These are phyloP conservation scores for Gibbula magus DNA, from an alignment of 2,888 invertebrate species.

Conservation along the genomic window DNA sequence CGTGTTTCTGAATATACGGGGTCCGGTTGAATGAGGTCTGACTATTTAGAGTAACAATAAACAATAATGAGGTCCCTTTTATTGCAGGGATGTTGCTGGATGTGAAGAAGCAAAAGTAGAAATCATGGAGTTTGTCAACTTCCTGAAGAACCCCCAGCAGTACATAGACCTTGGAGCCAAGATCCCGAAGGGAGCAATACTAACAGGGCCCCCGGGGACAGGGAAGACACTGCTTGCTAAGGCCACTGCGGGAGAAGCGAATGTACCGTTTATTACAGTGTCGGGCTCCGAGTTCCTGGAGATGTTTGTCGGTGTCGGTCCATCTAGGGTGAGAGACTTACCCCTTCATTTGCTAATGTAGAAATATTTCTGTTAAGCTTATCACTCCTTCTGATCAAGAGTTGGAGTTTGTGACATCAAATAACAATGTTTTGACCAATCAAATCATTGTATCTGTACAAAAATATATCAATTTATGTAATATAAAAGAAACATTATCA, in stretches of 20 bases:
- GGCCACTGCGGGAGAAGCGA: constrained; percentile 99
- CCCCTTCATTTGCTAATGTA: no score
- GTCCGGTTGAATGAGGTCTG: no score
- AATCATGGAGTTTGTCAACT: constrained; percentile 99
- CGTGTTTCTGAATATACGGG: no score
- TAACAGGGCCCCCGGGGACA: constrained; percentile 85
- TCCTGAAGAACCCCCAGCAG: constrained; percentile 98
- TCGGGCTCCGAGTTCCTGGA: constrained; percentile 99
- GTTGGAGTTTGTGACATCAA: no score
- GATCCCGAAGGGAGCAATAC: constrained; percentile 88
- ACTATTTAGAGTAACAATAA: no score
- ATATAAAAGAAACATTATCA: no score
- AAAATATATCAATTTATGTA: no score
- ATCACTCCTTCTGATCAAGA: no score
- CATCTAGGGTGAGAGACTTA: constrained; percentile 90
- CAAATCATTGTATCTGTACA: no score
- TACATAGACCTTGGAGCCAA: constrained; percentile 98
- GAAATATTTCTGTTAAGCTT: no score
- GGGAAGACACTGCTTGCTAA: constrained; percentile 98
- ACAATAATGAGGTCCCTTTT: no score
- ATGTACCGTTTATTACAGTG: constrained; percentile 98
- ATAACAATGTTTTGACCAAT: no score
- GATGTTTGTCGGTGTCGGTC: constrained; percentile 99
- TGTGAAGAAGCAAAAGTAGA: constrained; percentile 99
- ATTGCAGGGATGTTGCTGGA: constrained; percentile 94